Base-by-base conservation (phyloP, 1,140 invertebrate genomes). In the Cyclargus thomasi region DNA sequence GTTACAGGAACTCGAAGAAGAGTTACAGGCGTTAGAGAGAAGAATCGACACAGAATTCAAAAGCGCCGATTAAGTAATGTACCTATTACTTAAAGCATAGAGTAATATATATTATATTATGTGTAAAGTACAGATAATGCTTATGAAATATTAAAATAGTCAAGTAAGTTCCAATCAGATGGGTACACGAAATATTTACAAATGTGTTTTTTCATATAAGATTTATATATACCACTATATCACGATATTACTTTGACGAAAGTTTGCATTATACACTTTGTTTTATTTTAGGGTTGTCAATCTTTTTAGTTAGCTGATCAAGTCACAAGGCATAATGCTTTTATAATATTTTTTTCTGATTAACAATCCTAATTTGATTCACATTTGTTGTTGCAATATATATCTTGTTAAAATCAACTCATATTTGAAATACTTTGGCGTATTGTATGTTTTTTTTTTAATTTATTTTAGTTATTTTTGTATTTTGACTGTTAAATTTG, bases 41-140 rank as follows among this genome's bases (percentile, higher is more conserved):
- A 80, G 82, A 2, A 83, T 88, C 63, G 85, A 84, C 67, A 86
- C 82, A 0, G 85, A 86, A 64, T 86, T 85, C 67, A 81, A 86
- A 70, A 85, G 73, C 57, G 72, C 80, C 1, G 82, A 84, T 67
- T 85, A 75, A 76, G 35, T 23, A 53, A 47, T 62, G 47, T 67
- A 29, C 8, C 29, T 29, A 17, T 62, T 63, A 63, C 17, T 47
- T 35, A 62, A 57, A 35, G n/a, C 5, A 36, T 57, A 57, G 53
- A 57, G 53, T 57, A 57, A 57, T 39, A 59, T 59, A 59, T 20
- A 59, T 55, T 55, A 55, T 55, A 59, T 55, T 6, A 17, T 18
- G 7, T 20, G 20, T 20, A 59, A 11, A 17, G 18, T 18, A 59
- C 55, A 20, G 55, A 18, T 59, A 59, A 20, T 59, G 55, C 55